phyloP scores from a whole-genome alignment of 2,797 vertebrate species.

The Falco cherrug region DNA sequence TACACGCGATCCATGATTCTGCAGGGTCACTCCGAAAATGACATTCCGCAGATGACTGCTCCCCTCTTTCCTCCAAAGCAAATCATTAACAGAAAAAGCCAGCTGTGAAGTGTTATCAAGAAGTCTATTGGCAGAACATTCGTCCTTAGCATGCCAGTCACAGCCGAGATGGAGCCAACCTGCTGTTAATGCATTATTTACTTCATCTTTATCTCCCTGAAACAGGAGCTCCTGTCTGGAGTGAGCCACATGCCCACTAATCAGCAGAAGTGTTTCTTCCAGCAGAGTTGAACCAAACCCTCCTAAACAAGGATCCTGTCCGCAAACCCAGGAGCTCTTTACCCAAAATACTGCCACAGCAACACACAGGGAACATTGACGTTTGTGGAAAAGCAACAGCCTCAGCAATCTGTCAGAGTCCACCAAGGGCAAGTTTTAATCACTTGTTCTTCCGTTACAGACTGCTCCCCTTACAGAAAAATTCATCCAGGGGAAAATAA shows the following conservation, averaged over 20 bases:
- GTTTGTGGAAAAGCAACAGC: not conserved
- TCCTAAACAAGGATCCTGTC: not conserved
- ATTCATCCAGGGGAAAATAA: not conserved
- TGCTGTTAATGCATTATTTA: slow-evolving; percentile 44
- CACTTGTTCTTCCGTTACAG: not conserved
- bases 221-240: slow-evolving; percentile 43
- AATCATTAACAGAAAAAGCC: slow-evolving; percentile 5
- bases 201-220: slow-evolving; percentile 46
- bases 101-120: slow-evolving; percentile 33
- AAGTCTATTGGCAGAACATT: slow-evolving; percentile 4
- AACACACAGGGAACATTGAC: not conserved
- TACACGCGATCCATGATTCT: not conserved
- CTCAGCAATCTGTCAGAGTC: not conserved
- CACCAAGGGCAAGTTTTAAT: not conserved
- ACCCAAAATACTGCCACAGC: not conserved
- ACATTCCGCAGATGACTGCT: slow-evolving; percentile 16
- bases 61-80: not conserved
- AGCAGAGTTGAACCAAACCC: not conserved
- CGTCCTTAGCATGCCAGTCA: not conserved
- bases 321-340: not conserved
- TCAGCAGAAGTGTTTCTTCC: slow-evolving; percentile 12
- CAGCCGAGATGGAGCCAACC: slow-evolving; percentile 35
- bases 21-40: not conserved
- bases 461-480: not conserved
- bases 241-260: slow-evolving; percentile 15